Conservation (phyloP, 2,888 invertebrate genomes). For the Latheticus oryzae region DNA sequence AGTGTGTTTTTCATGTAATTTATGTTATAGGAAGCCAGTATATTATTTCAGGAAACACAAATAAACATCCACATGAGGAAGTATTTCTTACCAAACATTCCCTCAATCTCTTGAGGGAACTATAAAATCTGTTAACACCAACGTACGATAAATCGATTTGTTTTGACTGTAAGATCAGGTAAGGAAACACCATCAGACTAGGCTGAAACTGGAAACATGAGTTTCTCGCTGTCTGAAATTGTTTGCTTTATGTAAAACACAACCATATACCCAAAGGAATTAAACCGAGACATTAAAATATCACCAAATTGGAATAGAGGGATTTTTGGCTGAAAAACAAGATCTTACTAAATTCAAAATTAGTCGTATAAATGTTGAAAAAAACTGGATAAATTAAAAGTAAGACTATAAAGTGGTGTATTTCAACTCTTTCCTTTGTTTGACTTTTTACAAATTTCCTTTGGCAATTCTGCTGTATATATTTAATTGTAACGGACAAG, state of each 20-base stretch:
- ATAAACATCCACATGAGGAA: constrained; percentile 36
- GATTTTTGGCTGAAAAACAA: background rate
- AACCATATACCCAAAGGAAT: constrained; percentile 34
- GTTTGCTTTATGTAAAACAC: constrained; percentile 46
- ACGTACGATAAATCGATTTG: constrained; percentile 45
- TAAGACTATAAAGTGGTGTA: too few relatives aligned
- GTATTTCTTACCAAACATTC: constrained; percentile 37
- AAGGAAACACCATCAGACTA: constrained; percentile 39
- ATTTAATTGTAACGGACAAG: too few relatives aligned
- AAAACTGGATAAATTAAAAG: too few relatives aligned
- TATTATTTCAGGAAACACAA: constrained; percentile 44
- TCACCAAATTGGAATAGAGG: background rate
- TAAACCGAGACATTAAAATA: constrained; percentile 11
- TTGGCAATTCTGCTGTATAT: too few relatives aligned
- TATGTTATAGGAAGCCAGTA: constrained; percentile 32
- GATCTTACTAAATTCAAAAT: too few relatives aligned
- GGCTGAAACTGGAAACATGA: constrained; percentile 37
- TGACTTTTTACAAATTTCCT: too few relatives aligned
- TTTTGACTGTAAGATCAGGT: constrained; percentile 45
- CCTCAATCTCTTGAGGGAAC: constrained; percentile 41
- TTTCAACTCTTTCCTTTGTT: too few relatives aligned
- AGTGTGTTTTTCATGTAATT: constrained; percentile 19
- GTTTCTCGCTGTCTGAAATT: constrained; percentile 38
- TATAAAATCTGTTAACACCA: constrained; percentile 45
- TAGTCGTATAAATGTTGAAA: too few relatives aligned